Percentiles rank a stretch among this genome's conserved stretches.
These are phyloP conservation scores for Holothuria leucospilota DNA, from an alignment of 53 echinoderm and acorn worm species.

Conservation along the genomic window DNA sequence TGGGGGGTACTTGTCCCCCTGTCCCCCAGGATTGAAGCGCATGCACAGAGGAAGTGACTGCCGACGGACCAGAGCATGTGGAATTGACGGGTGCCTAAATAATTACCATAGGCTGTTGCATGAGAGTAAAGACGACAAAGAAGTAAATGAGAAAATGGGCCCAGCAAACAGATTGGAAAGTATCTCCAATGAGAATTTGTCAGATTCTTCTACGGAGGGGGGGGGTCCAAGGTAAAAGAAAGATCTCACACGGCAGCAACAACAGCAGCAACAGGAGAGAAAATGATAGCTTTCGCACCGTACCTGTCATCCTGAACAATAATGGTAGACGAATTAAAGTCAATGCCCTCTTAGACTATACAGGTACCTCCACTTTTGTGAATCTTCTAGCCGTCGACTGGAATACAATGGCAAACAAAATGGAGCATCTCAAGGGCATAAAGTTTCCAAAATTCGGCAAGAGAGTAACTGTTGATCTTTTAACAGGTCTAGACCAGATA, in stretches of 20 bases:
- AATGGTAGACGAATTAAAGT: too few species aligned
- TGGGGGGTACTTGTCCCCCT: too few species aligned
- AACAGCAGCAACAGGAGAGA: too few species aligned
- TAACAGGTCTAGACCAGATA: conserved; percentile 20
- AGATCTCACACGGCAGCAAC: too few species aligned
- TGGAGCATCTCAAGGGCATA: conserved; percentile 17
- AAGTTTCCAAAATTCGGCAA: conserved; percentile 38
- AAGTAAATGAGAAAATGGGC: neutral
- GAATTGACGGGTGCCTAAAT: neutral
- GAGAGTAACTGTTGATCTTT: conserved; percentile 22
- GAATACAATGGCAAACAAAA: too few species aligned
- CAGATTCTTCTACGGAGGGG: neutral
- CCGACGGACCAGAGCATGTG: neutral
- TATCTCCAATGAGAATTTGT: neutral
- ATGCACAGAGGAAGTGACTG: too few species aligned
- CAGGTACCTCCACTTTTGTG: conserved; percentile 22
- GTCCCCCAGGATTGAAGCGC: too few species aligned
- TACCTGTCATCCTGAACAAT: neutral
- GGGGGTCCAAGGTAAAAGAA: too few species aligned
- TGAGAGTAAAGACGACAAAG: too few species aligned
- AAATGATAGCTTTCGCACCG: too few species aligned
- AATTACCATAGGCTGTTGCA: neutral
- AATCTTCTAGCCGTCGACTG: conserved; percentile 16
- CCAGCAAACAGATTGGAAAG: neutral
- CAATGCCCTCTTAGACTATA: conserved; percentile 28